Evolutionary conservation across 1,140 invertebrate species (phyloP).

Genomic region (Hyles euphorbiae): DNA sequence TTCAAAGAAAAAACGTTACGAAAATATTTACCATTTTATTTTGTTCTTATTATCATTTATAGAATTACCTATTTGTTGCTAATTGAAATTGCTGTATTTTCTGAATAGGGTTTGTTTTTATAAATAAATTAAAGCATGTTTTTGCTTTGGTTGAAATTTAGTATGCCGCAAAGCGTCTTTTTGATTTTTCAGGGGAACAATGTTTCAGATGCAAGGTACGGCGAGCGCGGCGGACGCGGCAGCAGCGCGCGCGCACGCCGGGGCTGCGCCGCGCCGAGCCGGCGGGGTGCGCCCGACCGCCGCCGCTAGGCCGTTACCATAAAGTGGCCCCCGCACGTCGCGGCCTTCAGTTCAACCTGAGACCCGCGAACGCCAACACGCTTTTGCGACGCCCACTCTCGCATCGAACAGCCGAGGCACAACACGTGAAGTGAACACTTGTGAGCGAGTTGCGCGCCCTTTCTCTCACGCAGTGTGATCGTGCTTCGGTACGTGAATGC

Average conservation of each 20-base stretch:
- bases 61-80: no score
- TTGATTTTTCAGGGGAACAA: not conserved
- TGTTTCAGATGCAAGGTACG: not conserved
- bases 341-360: constrained; percentile 62
- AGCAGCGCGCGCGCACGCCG: constrained; percentile 15
- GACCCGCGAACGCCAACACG: constrained; percentile 54
- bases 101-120: no score
- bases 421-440: constrained; percentile 56
- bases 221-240: not conserved
- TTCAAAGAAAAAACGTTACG: no score
- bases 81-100: no score
- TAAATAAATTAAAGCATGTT: no score
- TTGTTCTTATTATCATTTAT: no score
- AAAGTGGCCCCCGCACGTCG: constrained; percentile 63
- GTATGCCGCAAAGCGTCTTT: no score
- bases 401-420: constrained; percentile 41
- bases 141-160: no score
- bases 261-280: constrained; percentile 9
- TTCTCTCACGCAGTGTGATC: constrained; percentile 70
- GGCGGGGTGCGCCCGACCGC: constrained; percentile 42
- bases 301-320: constrained; percentile 29
- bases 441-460: constrained; percentile 57
- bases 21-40: no score
- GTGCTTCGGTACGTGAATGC: constrained; percentile 67
- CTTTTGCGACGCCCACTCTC: constrained; percentile 50